Evolutionary conservation across 2,113 vertebrate genomes (phyloP).

Genomic region (human (Homo sapiens)): DNA sequence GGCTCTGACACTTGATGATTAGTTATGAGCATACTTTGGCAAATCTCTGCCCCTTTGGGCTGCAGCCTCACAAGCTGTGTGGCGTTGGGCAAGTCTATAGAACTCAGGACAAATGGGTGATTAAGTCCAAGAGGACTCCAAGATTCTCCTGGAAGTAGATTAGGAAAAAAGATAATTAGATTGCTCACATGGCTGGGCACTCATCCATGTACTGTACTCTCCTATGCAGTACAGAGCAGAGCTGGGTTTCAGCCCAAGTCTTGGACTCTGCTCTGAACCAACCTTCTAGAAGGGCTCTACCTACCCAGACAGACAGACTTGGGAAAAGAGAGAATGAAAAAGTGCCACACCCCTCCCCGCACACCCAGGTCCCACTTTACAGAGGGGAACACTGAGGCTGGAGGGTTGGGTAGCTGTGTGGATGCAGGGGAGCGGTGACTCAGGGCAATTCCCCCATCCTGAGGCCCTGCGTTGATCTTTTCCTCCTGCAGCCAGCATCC

Average conservation of each 20-base stretch:
- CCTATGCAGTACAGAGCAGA: background rate
- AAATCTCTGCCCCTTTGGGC: background rate
- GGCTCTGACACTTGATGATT: background rate
- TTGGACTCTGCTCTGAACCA: background rate
- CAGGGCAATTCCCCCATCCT: background rate
- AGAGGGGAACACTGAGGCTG: background rate
- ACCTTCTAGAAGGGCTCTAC: background rate
- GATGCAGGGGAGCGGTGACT: too few species aligned
- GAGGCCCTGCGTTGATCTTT: background rate
- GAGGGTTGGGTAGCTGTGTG: background rate
- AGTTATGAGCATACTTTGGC: background rate
- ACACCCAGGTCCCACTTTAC: background rate
- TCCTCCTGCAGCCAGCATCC: conserved; percentile 81
- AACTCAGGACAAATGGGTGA: background rate
- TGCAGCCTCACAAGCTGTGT: background rate
- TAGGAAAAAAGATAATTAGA: background rate
- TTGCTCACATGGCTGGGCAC: background rate
- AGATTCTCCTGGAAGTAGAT: background rate
- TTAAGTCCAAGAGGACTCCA: background rate
- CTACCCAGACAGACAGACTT: background rate
- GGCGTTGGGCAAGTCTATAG: background rate
- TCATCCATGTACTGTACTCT: too few species aligned
- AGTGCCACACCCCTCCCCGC: too few species aligned
- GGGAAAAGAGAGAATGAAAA: background rate
- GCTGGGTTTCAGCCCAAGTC: background rate